phyloP scores from a whole-genome alignment of 2,888 invertebrate genomes.

The Bhutanitis thaidina region DNA sequence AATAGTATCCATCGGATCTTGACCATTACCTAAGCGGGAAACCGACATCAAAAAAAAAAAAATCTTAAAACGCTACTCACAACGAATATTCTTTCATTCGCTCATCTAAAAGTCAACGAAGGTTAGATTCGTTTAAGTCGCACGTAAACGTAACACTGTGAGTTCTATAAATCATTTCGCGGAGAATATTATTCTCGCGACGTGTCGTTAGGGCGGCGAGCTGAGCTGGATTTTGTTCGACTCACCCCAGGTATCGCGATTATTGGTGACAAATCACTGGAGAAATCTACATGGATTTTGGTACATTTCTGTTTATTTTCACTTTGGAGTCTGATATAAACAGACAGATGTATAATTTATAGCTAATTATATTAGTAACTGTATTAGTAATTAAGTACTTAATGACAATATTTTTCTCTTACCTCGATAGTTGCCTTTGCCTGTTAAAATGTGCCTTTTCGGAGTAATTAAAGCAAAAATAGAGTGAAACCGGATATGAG shows the following conservation, averaged over 20 bases:
- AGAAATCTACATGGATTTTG: background rate
- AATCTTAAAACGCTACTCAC: too few species aligned
- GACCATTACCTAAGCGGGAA: too few species aligned
- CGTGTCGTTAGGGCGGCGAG: constrained; percentile 1
- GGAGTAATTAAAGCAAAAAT: background rate
- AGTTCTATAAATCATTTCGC: constrained; percentile 2
- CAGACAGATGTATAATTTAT: too few species aligned
- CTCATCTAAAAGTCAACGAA: too few species aligned
- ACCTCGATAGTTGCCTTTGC: background rate
- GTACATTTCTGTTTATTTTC: background rate
- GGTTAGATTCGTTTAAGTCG: too few species aligned
- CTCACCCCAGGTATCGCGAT: background rate
- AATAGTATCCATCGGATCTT: too few species aligned
- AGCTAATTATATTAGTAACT: too few species aligned
- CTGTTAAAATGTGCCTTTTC: background rate
- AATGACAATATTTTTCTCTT: too few species aligned
- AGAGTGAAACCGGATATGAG: background rate
- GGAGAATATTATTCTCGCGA: background rate
- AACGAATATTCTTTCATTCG: too few species aligned
- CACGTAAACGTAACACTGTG: background rate
- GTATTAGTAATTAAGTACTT: too few species aligned
- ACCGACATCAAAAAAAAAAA: too few species aligned
- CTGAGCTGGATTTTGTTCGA: constrained; percentile 5
- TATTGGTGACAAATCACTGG: background rate
- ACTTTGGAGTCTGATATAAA: too few species aligned